A percentile compares a stretch with the other conserved stretches of the same genome.
These are phyloP conservation scores for Agrotis ipsilon DNA, from an alignment of 2,888 invertebrate species.

Conservation along the genomic window DNA sequence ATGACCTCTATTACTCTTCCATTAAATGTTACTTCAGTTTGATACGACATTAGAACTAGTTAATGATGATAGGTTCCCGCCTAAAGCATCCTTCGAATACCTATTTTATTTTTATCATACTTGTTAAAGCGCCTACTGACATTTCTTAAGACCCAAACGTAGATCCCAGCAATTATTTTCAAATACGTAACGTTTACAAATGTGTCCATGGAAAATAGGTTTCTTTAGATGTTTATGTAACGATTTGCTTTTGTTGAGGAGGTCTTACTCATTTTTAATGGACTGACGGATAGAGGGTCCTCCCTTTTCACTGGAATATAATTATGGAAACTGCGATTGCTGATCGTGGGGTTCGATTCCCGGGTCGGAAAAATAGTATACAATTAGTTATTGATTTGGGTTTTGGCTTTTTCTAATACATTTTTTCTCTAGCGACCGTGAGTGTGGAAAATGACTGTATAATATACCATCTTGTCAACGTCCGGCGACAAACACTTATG, in stretches of 20 bases:
- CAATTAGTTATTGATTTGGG: no score
- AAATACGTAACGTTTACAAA: constrained; percentile 42
- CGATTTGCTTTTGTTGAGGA: neutral
- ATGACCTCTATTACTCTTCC: constrained; percentile 51
- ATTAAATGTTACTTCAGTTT: constrained; percentile 41
- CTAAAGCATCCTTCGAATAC: constrained; percentile 45
- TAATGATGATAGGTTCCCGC: constrained; percentile 57
- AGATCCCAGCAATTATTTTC: constrained; percentile 49
- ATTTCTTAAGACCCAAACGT: constrained; percentile 31
- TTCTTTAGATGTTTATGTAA: constrained; percentile 9
- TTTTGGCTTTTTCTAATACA: no score
- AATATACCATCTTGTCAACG: no score
- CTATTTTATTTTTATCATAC: constrained; percentile 58
- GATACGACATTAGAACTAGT: constrained; percentile 30
- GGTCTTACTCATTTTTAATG: no score
- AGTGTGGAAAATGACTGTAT: no score
- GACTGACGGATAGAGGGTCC: no score
- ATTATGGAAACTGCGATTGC: no score
- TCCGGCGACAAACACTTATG: no score
- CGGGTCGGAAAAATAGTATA: no score
- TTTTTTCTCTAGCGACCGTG: no score
- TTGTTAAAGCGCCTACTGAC: constrained; percentile 35
- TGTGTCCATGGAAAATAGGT: constrained; percentile 17
- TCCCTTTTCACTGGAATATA: no score
- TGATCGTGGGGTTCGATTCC: no score